Evolutionary conservation across 2,797 vertebrate genomes (phyloP), one percentile per base, ranked within the genome.

Genomic region (Poecilia velifera): DNA sequence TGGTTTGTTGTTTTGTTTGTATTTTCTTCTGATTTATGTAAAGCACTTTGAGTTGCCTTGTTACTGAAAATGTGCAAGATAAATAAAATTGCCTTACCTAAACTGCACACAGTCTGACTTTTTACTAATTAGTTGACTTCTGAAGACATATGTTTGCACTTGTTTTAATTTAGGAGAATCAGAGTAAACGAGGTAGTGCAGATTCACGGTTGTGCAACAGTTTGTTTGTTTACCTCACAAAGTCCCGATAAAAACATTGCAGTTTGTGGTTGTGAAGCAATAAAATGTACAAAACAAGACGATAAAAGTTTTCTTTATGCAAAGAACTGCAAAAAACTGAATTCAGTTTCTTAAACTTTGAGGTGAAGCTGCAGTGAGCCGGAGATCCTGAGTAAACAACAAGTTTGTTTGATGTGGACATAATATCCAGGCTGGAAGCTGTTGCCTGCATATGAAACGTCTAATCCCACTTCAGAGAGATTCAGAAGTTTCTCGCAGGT

Each of bases 391-490:
- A 13, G 18, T 76, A 84, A 79, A 84, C 78, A 81, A 81, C 74
- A 43, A 74, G 79, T 80, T 59, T 84, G 70, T 85, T 88, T 83
- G 79, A 90, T 87, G 84, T 87, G 82, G 88, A 87, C 82, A 78
- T 77, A 82, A 84, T 78, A 86, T 87, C 80, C 6, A 1, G 59
- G 45, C 45, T 74, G 72, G 41, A 75, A 43, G 86, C 89, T 76
- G 85, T 82, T 90, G 81, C 85, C 84, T 84, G 82, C 76, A 36
- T 82, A 78, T 49, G 75, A 89, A 87, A 85, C 77, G 85, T 89
- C 83, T 90, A 89, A 93, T 91, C 90, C 89, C 46, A 86, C 91
- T 90, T 90, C 88, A 91, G 84, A 89, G 91, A 86, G 82, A 86
- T 49, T 66, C 82, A 71, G 76, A 83, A 86, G 85, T 88, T 91